Evolutionary conservation across 1,140 invertebrate genomes (phyloP), one percentile per base, ranked within the genome.

Genomic region (Heliconius eleuchia): DNA sequence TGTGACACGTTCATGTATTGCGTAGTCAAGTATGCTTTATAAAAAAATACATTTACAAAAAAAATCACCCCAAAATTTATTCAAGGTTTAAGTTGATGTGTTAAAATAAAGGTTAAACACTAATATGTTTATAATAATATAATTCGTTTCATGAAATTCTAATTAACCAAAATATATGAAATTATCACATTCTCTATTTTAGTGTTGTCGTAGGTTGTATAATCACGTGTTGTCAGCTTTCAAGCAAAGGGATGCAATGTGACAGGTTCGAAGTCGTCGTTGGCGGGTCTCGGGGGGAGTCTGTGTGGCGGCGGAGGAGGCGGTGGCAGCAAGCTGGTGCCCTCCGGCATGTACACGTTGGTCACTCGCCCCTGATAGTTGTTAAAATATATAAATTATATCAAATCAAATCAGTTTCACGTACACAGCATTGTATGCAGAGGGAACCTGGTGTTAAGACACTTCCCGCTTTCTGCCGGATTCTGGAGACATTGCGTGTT

Each of bases 301-400:
- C 92, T 92, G 42, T 91, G 94, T 66, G 91, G 94, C 71, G 94
- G 95, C 16, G 95, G 95, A 39, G 95, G 89, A 39, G 95, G 89
- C 6, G 95, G 86, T 19, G 95, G 95, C 76, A 96, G 93, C 46
- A 96, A 80, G 82, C 95, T 95, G 1, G 95, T 94, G 60, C 95
- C 94, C 88, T 96, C 95, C 30, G 95, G 95, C 81, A 95, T 95
- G 85, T 95, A 95, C 11, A 95, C 92, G 82, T 95, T 95, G 2
- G 95, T 95, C 34, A 96, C 95, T 5, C 95, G 92, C 77, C 95
- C 95, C 95, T 96, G 11, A 73, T 72, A 16, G 5, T 66, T 30
- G 60, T 30, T 13, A 66, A 66, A 27, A 30, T 30, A 16, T 11
- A 23, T 23, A n/a, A 60, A 11, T 60, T 11, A 60, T 23, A 23